Conservation (phyloP, 37 sponge, comb jelly and placozoan species). For the Beroe forskalii region DNA sequence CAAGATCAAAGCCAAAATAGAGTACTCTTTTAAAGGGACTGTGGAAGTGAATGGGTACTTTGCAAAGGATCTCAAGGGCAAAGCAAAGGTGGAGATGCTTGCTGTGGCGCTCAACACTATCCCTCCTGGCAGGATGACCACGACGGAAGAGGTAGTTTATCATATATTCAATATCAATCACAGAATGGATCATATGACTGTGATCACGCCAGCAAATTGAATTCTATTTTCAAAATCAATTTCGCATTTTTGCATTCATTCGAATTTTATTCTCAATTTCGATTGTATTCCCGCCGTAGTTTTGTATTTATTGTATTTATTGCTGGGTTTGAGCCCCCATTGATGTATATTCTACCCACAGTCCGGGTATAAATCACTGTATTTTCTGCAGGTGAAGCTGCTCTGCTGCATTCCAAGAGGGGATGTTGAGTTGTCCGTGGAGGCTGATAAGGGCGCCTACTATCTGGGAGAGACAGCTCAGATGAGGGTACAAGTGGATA, state of each 20-base stretch:
- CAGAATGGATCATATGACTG: too few species aligned
- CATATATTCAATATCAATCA: too few species aligned
- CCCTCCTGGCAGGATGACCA: constrained; percentile 20
- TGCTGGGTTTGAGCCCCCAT: too few species aligned
- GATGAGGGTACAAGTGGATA: constrained; percentile 8
- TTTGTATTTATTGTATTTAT: too few species aligned
- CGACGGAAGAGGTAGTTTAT: background rate
- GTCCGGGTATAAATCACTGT: too few species aligned
- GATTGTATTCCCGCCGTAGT: too few species aligned
- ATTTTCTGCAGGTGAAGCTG: constrained; percentile 2
- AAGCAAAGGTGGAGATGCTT: background rate
- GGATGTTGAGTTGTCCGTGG: constrained; percentile 19
- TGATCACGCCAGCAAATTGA: too few species aligned
- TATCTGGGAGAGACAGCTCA: background rate
- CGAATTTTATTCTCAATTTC: too few species aligned
- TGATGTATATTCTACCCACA: too few species aligned
- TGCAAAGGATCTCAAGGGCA: constrained; percentile 37
- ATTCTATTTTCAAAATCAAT: too few species aligned
- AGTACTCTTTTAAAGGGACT: constrained; percentile 42
- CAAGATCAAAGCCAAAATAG: constrained; percentile 37
- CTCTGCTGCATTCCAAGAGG: constrained; percentile 31
- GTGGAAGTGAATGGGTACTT: constrained; percentile 13
- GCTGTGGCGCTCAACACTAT: background rate
- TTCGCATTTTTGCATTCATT: background rate
- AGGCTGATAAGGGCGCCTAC: constrained; percentile 50